Base-by-base conservation (phyloP, 1,140 invertebrate species). In the Aphaenogaster floridana region DNA sequence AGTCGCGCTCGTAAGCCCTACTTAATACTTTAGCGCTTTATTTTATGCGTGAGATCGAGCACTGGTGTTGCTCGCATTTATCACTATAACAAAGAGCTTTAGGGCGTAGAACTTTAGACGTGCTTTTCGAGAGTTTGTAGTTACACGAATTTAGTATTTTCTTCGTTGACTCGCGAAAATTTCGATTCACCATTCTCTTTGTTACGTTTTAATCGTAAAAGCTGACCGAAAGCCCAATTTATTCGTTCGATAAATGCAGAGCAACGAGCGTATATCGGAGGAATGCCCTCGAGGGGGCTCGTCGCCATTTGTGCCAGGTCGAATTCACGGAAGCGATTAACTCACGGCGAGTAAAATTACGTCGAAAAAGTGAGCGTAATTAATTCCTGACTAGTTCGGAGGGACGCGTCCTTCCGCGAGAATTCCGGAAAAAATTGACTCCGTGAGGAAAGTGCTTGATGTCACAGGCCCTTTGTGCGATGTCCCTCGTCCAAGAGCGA, bases 21-120 rank as follows among this genome's bases (percentile, higher is more conserved):
- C 92, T 93, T 93, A 91, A 92, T 93, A 92, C 92, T 93, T 93
- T 89, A 86, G 87, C 87, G 91, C 87, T 92, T 90, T 89, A 92
- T 92, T 92, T 91, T 93, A 92, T 91, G 88, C 92, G 87, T 86
- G 86, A 93, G 92, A 88, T 89, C 88, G 89, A 81, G 74, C 83
- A 34, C 79, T 81, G 88, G 68, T 88, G 92, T 86, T 72, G 86
- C 81, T 81, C 86, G 89, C 91, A 93, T 93, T 93, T 93, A 92
- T 93, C 92, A 93, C 90, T 87, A 77, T 85, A 90, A 93, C 91
- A 91, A 91, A 90, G 87, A 80, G 63, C 86, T 89, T 45, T 61
- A 52, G 52, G 64, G 86, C 78, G 84, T 15, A 71, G 7, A 89
- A 81, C 57, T 87, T 64, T 87, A n/a, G 77, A 72, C 42, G 59